phyloP scores from a whole-genome alignment of 1,140 invertebrate species.

The Drosophila mauritiana region DNA sequence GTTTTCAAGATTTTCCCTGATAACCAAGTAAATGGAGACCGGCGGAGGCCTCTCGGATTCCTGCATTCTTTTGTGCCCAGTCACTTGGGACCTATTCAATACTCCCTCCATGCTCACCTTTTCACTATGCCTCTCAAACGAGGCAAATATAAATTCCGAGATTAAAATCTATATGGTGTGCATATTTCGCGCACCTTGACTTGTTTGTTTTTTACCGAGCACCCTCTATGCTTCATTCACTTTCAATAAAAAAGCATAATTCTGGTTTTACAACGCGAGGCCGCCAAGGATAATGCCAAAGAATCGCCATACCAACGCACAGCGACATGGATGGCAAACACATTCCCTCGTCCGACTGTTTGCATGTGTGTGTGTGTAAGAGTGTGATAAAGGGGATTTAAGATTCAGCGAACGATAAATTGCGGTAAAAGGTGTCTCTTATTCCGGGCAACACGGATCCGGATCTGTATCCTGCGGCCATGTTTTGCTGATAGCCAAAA shows the following conservation, averaged over 20 bases:
- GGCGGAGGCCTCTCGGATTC: not conserved
- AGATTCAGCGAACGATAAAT: constrained; percentile 77
- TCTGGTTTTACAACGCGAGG: constrained; percentile 53
- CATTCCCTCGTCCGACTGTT: constrained; percentile 7
- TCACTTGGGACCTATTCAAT: constrained; percentile 12
- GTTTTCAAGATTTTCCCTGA: constrained; percentile 38
- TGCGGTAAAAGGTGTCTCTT: constrained; percentile 76
- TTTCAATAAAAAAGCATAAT: constrained; percentile 70
- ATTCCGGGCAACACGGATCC: constrained; percentile 19
- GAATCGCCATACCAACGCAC: constrained; percentile 54
- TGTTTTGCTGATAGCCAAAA: constrained; percentile 68
- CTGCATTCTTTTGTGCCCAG: constrained; percentile 8
- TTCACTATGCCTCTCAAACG: constrained; percentile 2
- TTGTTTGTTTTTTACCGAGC: constrained; percentile 19
- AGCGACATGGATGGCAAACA: not conserved
- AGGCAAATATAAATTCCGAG: constrained; percentile 39
- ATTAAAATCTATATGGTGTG: constrained; percentile 43
- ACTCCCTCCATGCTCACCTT: constrained; percentile 6
- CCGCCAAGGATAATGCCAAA: constrained; percentile 42
- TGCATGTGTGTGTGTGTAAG: constrained; percentile 35
- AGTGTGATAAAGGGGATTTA: constrained; percentile 60
- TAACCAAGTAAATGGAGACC: constrained; percentile 24
- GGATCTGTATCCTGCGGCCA: constrained; percentile 13
- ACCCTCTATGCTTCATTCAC: constrained; percentile 10
- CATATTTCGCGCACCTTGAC: constrained; percentile 54